phyloP scores from a whole-genome alignment of 2,888 invertebrate species.

The Nemotelus pantherinus region DNA sequence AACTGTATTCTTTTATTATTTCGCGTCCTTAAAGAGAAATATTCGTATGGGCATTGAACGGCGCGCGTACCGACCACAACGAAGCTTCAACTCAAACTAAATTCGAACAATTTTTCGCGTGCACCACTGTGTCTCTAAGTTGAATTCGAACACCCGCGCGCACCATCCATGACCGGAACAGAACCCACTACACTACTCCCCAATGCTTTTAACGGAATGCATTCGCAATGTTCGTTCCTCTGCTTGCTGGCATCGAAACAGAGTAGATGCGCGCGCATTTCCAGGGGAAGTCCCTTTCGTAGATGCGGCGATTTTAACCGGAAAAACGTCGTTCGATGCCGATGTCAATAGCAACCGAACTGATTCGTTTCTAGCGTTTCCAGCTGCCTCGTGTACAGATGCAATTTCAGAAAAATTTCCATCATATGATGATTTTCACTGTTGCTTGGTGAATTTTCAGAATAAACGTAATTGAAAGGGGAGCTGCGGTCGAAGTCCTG shows the following conservation, averaged over 20 bases:
- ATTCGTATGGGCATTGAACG: no score
- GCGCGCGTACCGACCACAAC: neutral
- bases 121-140: constrained; percentile 36
- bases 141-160: constrained; percentile 35
- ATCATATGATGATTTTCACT: no score
- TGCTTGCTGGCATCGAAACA: neutral
- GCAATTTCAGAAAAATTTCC: no score
- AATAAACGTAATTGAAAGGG: neutral
- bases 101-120: constrained; percentile 4
- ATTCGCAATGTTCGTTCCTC: no score
- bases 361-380: no score
- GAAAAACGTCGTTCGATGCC: neutral
- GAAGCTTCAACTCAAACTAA: constrained; percentile 26
- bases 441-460: no score
- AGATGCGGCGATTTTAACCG: no score
- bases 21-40: no score
- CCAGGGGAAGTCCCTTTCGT: constrained; percentile 32
- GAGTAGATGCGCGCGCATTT: constrained; percentile 32
- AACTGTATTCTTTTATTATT: no score
- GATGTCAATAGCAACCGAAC: constrained; percentile 30
- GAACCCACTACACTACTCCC: neutral
- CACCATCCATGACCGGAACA: neutral
- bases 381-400: no score
- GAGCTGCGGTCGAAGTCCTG: no score
- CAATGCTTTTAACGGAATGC: neutral